A percentile compares a stretch with the other conserved stretches of the same genome.
Conservation (phyloP, 2,797 vertebrate species). For the Acropternis orthonyx region DNA sequence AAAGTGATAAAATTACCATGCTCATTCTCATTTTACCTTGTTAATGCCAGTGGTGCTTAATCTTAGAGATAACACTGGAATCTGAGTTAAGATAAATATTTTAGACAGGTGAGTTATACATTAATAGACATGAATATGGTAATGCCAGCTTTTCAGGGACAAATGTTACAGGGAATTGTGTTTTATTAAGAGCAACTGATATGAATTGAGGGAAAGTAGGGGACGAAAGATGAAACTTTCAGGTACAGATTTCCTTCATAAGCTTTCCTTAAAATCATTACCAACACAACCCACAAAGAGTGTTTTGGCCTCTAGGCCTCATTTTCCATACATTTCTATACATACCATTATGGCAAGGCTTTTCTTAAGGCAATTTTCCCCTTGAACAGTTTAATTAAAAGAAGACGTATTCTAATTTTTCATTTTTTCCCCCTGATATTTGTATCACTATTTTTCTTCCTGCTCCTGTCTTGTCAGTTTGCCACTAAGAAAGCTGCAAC, state of each 20-base stretch:
- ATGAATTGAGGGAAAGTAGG: not conserved
- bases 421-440: fast-evolving
- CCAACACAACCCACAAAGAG: not conserved
- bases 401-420: not conserved
- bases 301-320: not conserved
- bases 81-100: not conserved
- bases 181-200: not conserved
- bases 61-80: not conserved
- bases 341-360: not conserved
- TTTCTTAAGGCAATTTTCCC: not conserved
- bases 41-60: not conserved
- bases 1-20: not conserved
- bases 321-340: not conserved
- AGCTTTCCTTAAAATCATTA: not conserved
- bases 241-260: not conserved
- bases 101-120: not conserved
- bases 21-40: not conserved
- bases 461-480: not conserved
- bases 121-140: not conserved
- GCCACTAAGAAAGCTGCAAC: not conserved
- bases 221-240: not conserved
- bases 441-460: not conserved
- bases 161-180: not conserved
- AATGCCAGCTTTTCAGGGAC: not conserved
- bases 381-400: not conserved